phyloP scores from a whole-genome alignment of 2,797 vertebrate genomes.

The Pyrocephalus nanus region DNA sequence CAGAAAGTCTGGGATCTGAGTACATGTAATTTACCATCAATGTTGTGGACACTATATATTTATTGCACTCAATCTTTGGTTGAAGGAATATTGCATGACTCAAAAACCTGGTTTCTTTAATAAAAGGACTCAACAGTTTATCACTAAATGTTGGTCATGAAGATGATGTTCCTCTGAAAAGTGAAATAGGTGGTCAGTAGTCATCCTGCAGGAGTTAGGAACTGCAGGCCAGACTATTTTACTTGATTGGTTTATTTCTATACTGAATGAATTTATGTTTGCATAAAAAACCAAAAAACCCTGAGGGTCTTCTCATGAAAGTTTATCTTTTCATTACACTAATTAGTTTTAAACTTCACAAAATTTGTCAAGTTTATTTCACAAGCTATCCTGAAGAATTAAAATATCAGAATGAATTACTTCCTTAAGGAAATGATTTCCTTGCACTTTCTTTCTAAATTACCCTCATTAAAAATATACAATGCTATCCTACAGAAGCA shows the following conservation, averaged over 20 bases:
- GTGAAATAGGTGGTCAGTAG: background rate
- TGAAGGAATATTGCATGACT: background rate
- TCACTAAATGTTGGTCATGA: background rate
- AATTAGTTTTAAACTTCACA: constrained; percentile 3
- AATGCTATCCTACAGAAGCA: background rate
- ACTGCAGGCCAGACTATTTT: background rate
- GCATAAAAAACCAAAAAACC: constrained; percentile 17
- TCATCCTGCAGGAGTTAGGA: background rate
- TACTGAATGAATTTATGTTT: background rate
- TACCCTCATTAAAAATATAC: background rate
- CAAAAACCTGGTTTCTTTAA: background rate
- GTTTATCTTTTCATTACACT: constrained; percentile 25
- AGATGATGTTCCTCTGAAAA: background rate
- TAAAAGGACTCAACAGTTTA: background rate
- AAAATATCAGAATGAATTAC: constrained; percentile 5
- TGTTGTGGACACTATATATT: background rate
- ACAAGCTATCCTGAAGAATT: constrained; percentile 16
- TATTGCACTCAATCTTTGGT: background rate
- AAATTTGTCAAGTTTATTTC: constrained; percentile 17
- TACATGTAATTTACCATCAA: rapidly evolving
- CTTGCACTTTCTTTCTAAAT: constrained; percentile 31
- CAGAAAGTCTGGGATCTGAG: background rate
- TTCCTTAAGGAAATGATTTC: constrained; percentile 3
- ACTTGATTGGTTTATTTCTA: constrained; percentile 1
- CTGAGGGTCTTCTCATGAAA: background rate